Percentiles rank a stretch among this genome's conserved stretches.
Conservation (phyloP, 2,797 vertebrate genomes). For the Artibeus lituratus region DNA sequence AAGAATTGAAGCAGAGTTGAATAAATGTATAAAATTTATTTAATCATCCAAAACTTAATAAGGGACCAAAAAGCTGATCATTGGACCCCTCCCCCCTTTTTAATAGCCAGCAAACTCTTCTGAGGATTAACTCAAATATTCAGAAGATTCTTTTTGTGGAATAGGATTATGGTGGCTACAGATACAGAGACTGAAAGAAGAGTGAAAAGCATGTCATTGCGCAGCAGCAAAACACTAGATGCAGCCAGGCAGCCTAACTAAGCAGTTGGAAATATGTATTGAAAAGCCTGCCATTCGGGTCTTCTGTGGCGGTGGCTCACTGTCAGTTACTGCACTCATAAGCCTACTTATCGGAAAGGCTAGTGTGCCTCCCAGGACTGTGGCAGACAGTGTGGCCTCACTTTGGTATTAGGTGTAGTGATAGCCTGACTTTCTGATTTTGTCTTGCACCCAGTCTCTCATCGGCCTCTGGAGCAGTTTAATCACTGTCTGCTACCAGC, state of each 20-base stretch:
- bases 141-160: background rate
- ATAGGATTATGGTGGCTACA: background rate
- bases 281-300: background rate
- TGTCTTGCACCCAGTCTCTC: background rate
- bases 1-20: background rate
- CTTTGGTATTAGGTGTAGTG: background rate
- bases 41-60: background rate
- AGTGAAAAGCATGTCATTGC: background rate
- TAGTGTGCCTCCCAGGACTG: background rate
- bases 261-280: background rate
- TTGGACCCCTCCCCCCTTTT: background rate
- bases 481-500: background rate
- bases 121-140: slow-evolving; percentile 26
- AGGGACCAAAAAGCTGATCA: background rate
- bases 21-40: slow-evolving; percentile 29
- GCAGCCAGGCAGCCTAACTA: background rate
- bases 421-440: background rate
- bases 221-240: background rate
- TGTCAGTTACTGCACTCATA: background rate
- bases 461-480: slow-evolving; percentile 14
- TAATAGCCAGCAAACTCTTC: background rate
- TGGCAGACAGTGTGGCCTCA: background rate
- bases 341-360: background rate
- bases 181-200: background rate
- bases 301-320: background rate